Conservation (phyloP, 2,888 invertebrate genomes). For the Hirtodrosophila histrioides region DNA sequence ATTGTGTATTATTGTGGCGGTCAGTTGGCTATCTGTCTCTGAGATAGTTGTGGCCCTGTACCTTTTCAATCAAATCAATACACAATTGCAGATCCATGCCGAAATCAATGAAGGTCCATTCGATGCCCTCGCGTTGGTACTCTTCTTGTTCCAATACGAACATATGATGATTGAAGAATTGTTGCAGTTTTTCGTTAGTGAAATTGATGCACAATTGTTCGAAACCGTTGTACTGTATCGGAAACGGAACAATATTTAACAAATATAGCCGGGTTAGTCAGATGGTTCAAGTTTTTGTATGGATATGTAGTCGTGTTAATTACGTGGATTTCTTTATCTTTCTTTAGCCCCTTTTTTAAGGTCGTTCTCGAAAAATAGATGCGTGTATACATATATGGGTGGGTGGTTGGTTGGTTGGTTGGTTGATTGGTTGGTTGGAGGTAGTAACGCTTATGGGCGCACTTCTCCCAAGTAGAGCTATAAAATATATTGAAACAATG, state of each 20-base stretch:
- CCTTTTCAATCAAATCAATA: slow-evolving; percentile 91
- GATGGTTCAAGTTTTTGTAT: slow-evolving; percentile 17
- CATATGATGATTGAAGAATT: slow-evolving; percentile 98
- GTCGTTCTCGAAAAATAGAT: slow-evolving; percentile 27
- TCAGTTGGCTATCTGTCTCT: slow-evolving; percentile 71
- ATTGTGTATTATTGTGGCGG: slow-evolving; percentile 66
- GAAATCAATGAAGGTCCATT: slow-evolving; percentile 97
- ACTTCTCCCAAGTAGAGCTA: slow-evolving; percentile 54
- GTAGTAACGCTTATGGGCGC: slow-evolving; percentile 53
- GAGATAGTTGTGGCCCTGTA: slow-evolving; percentile 82
- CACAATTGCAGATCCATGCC: slow-evolving; percentile 94
- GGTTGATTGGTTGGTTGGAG: slow-evolving; percentile 36
- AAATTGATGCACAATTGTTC: slow-evolving; percentile 97
- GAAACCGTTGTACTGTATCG: slow-evolving; percentile 92
- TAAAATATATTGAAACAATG: slow-evolving; percentile 25
- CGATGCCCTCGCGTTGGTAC: slow-evolving; percentile 95
- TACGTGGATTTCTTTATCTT: slow-evolving; percentile 47
- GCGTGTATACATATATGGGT: slow-evolving; percentile 20
- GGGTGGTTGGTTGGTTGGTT: slow-evolving; percentile 18
- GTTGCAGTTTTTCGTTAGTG: slow-evolving; percentile 96
- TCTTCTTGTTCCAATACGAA: slow-evolving; percentile 97
- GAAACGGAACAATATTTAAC: slow-evolving; percentile 83
- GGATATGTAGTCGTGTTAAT: slow-evolving; percentile 52
- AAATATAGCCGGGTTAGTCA: slow-evolving; percentile 57
- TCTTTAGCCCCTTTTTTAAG: slow-evolving; percentile 29